Percentiles rank a stretch among this genome's conserved stretches.
These are phyloP conservation scores for Acridotheres tristis DNA, from an alignment of 2,797 vertebrate species.

Conservation along the genomic window DNA sequence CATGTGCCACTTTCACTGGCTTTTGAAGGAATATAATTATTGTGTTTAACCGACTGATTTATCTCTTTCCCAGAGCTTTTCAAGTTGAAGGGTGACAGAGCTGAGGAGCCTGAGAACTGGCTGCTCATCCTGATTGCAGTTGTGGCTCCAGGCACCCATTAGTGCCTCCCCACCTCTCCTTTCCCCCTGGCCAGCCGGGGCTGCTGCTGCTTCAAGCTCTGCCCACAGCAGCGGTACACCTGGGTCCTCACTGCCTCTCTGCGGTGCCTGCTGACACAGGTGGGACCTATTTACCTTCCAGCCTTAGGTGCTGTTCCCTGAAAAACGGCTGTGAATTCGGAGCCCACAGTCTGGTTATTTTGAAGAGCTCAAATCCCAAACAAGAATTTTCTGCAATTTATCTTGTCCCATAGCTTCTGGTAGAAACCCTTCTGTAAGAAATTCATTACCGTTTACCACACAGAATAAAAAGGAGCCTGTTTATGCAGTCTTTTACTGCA, in stretches of 20 bases:
- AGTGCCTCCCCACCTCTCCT: background rate
- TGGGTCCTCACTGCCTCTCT: background rate
- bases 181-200: background rate
- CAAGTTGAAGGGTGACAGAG: background rate
- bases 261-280: background rate
- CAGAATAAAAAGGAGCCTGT: background rate
- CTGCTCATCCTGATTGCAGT: background rate
- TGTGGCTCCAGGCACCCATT: background rate
- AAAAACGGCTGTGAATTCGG: background rate
- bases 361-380: background rate
- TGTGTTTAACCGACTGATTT: slow-evolving; percentile 58
- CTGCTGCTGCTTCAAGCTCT: background rate
- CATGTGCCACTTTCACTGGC: slow-evolving; percentile 29
- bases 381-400: background rate
- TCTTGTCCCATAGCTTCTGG: background rate
- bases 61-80: slow-evolving; percentile 43
- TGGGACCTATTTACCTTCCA: background rate
- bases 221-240: background rate
- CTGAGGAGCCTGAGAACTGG: background rate
- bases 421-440: background rate
- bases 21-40: slow-evolving; percentile 66
- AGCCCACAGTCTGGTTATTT: background rate
- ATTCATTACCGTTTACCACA: background rate
- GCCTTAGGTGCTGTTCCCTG: background rate
- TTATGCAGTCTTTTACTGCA: background rate